Evolutionary conservation across 2,888 invertebrate genomes (phyloP).

Genomic region (Alviniconcha strummeri): DNA sequence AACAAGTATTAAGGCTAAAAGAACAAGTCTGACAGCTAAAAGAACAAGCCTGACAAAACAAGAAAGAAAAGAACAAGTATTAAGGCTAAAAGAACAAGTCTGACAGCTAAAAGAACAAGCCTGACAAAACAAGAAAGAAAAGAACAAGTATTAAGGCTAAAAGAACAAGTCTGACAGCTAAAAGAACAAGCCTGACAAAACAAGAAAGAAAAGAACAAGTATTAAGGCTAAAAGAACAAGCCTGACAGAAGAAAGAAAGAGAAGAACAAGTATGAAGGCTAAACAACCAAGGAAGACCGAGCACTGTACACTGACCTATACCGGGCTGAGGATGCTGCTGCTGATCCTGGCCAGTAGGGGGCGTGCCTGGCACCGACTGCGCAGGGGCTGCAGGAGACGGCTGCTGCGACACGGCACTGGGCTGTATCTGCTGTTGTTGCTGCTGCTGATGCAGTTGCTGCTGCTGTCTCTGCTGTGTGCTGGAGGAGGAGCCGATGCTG

Average conservation of each 20-base stretch:
- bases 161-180: too few species aligned
- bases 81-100: neutral
- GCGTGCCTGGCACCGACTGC: constrained; percentile 20
- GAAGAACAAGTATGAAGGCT: too few species aligned
- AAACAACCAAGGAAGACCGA: too few species aligned
- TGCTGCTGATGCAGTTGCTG: constrained; percentile 36
- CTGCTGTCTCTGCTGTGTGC: constrained; percentile 38
- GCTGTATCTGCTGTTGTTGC: constrained; percentile 17
- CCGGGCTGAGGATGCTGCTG: constrained; percentile 33
- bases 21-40: too few species aligned
- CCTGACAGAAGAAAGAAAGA: too few species aligned
- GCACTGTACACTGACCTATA: neutral
- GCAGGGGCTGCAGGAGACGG: neutral
- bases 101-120: neutral
- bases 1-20: too few species aligned
- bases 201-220: too few species aligned
- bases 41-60: too few species aligned
- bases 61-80: too few species aligned
- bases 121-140: neutral
- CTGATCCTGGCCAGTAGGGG: constrained; percentile 35
- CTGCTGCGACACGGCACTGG: neutral
- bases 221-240: too few species aligned
- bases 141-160: too few species aligned
- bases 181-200: too few species aligned
- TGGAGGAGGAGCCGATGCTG: constrained; percentile 63